Conservation (phyloP, 2,113 vertebrate genomes). For the Phalacrocorax pelagicus region DNA sequence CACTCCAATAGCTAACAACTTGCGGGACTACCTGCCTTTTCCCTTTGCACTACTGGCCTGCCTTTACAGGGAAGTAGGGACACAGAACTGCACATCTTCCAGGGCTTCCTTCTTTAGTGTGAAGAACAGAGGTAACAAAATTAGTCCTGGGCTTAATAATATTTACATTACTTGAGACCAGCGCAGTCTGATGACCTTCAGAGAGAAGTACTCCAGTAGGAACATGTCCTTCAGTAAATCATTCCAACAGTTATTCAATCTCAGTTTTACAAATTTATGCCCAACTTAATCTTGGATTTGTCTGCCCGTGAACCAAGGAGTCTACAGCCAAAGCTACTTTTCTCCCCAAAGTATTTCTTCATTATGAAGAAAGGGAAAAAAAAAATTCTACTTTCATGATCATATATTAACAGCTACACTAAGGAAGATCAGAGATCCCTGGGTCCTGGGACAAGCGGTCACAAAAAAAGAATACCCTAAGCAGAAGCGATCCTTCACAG, state of each 20-base stretch:
- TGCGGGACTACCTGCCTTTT: not conserved
- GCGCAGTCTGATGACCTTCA: not conserved
- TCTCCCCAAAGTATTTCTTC: not conserved
- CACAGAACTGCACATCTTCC: not conserved
- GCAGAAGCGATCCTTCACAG: not conserved
- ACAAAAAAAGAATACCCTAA: not conserved
- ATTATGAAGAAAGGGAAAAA: not conserved
- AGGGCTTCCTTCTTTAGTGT: not conserved
- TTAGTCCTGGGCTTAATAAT: not conserved
- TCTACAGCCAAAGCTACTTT: not conserved
- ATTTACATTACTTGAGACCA: conserved; percentile 37
- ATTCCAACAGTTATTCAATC: not conserved
- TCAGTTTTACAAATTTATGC: not conserved
- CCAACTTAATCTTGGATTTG: not conserved
- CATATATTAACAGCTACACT: not conserved
- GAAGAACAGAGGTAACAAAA: not conserved
- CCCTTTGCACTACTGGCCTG: not conserved
- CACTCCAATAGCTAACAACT: not conserved
- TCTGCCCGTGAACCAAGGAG: not conserved
- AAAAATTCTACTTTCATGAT: not conserved
- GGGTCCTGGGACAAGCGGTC: not conserved
- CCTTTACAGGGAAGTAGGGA: not conserved
- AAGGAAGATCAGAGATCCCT: not conserved
- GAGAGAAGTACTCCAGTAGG: not conserved
- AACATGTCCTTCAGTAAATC: not conserved